Evolutionary conservation across 1,140 invertebrate genomes (phyloP), one percentile per base, ranked within the genome.

Genomic region (Drosophila sucinea): DNA sequence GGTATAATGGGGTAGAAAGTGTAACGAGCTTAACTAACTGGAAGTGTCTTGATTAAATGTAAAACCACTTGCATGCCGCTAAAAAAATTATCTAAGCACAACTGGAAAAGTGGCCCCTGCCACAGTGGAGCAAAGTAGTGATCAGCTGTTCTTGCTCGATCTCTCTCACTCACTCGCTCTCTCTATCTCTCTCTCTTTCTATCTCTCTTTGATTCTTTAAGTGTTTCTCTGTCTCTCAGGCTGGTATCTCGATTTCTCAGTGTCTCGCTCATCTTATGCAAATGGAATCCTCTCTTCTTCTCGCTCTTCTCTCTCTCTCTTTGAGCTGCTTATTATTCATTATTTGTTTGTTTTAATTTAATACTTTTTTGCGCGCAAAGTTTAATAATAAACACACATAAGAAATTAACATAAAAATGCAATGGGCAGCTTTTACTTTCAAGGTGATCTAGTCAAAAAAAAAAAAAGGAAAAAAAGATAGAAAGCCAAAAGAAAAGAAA

Each of bases 291-390:
- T 62, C 57, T 40, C 32, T 67, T 61, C 62, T 51, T 56, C 69
- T 82, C 75, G 76, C 82, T 73, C 30, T 56, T 80, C 82, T 73
- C 30, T 56, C 80, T 61, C 64, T 33, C 17, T 64, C 61, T 57
- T 38, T 56, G 67, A 27, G 25, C 63, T 27, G 76, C 73, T 89
- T 89, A 81, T 89, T 89, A 90, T 89, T 87, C 84, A 89, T 89
- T 89, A 89, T 89, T 89, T 89, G 84, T 89, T 89, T 89, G 84
- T 89, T 89, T 89, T 89, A 89, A 89, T 89, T 89, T 89, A 90
- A 89, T 87, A 81, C 62, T 78, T 89, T 89, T 79, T 81, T 84
- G 80, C 73, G 80, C 84, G 84, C 84, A 80, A 83, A 65, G 77
- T 56, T 61, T 64, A 58, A 75, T 67, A 57, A 54, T 70, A 51